A percentile compares a stretch with the other conserved stretches of the same genome.
phyloP scores from a whole-genome alignment of 1,140 invertebrate species.

The Drosophila paulistorum region DNA sequence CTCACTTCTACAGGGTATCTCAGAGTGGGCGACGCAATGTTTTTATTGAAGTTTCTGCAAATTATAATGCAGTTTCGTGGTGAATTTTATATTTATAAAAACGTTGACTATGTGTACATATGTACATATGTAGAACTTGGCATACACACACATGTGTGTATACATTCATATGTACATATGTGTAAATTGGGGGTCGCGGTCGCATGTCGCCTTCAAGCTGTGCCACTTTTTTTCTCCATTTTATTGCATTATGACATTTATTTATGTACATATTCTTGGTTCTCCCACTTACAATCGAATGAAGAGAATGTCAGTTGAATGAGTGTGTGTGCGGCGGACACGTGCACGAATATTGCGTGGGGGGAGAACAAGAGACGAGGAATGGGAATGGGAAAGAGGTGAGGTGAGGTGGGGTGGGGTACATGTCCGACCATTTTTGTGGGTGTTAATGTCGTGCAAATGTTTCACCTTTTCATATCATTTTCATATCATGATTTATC shows the following conservation, averaged over 20 bases:
- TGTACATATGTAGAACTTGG: constrained; percentile 11
- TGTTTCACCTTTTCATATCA: constrained; percentile 40
- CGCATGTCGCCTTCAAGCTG: constrained; percentile 51
- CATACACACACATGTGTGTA: constrained; percentile 12
- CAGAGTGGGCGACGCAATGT: neutral
- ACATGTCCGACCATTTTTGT: constrained; percentile 17
- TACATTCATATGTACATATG: constrained; percentile 13
- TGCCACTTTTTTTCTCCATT: constrained; percentile 66
- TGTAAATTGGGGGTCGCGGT: constrained; percentile 49
- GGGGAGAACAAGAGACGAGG: neutral
- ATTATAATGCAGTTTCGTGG: constrained; percentile 54
- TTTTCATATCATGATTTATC: constrained; percentile 19
- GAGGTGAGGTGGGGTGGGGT: neutral
- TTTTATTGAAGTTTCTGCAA: constrained; percentile 28
- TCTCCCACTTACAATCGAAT: constrained; percentile 30
- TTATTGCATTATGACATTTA: constrained; percentile 78
- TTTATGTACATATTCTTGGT: constrained; percentile 53
- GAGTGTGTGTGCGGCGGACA: constrained; percentile 25
- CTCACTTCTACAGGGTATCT: neutral
- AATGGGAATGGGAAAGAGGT: constrained; percentile 1
- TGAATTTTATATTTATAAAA: constrained; percentile 39
- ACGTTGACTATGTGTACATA: neutral
- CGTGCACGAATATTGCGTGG: constrained; percentile 29
- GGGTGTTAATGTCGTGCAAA: constrained; percentile 61
- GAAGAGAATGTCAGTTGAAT: constrained; percentile 17